Evolutionary conservation across 2,888 invertebrate species (phyloP), one percentile per base, ranked within the genome.

Genomic region (Nemotelus pantherinus): DNA sequence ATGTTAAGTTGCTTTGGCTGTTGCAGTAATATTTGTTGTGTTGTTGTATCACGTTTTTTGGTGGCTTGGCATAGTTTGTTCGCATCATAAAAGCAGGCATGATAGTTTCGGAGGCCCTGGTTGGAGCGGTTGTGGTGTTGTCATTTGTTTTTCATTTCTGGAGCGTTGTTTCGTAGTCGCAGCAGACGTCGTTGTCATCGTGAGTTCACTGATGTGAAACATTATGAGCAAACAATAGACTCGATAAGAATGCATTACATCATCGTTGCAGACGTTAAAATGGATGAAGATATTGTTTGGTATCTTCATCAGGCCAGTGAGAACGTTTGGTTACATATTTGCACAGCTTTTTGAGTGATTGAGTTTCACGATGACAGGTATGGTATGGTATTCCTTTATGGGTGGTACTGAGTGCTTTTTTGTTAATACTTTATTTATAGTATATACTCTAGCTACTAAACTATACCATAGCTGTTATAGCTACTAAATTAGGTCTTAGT

Each of bases 11-110:
- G n/a, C 45, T n/a, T 43, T n/a, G 47, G 67, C 41, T 67, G 48
- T n/a, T 45, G 47, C 67, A 67, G 47, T 50, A 47, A 67, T 25
- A 50, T 67, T 67, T 45, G 48, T 67, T 67, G 47, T 44, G 67
- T 67, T 45, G 48, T 67, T 67, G 47, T 44, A 50, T 67, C 67
- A 67, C 67, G 67, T 67, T 67, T 65, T 44, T 67, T 48, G 47
- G 48, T 47, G 5, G 48, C 25, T 10, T 4, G 57, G 25, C 25
- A 25, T 9, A 25, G 57, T 10, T 57, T 5, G 5, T 3, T 9
- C 25, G 25, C 57, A 25, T 10, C 9, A 25, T 10, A 50, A 50
- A 2, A 57, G n/a, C 25, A 3, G 57, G 3, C 10, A 47, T 39
- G 2, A 25, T 48, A 67, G 47, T 50, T 25, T 25, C 25, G 25